A percentile compares a stretch with the other conserved stretches of the same genome.
Conservation (phyloP, 2,888 invertebrate genomes). For the Sinhomidia bicolor region DNA sequence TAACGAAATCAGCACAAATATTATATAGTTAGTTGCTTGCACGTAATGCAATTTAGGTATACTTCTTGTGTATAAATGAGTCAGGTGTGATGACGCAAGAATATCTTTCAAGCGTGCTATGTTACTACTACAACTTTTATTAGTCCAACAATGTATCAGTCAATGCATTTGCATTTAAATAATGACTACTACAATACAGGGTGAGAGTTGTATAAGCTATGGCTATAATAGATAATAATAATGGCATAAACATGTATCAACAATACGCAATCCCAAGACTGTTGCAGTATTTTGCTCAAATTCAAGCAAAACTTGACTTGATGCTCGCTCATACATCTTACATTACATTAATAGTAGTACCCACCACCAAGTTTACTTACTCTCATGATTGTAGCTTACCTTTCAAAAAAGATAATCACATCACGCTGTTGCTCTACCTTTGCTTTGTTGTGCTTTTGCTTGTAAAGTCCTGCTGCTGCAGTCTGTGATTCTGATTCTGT, state of each 20-base stretch:
- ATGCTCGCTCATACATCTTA: too few relatives aligned
- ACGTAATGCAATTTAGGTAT: background rate
- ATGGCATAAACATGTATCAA: background rate
- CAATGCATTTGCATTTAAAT: background rate
- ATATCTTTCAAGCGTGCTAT: background rate
- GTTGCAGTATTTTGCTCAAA: background rate
- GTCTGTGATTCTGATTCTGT: too few relatives aligned
- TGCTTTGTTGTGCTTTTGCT: too few relatives aligned
- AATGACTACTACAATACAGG: background rate
- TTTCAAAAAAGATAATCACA: too few relatives aligned
- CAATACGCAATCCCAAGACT: background rate
- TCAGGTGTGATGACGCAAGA: slow-evolving; percentile 18
- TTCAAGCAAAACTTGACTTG: background rate
- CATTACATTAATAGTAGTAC: too few relatives aligned
- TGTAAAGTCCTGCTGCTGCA: too few relatives aligned
- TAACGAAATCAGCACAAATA: background rate
- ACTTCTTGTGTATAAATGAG: background rate
- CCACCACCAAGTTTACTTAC: too few relatives aligned
- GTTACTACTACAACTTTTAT: background rate
- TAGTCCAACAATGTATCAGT: background rate
- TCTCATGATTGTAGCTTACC: too few relatives aligned
- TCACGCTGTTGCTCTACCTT: too few relatives aligned
- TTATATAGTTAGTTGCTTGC: too few relatives aligned
- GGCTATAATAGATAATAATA: background rate
- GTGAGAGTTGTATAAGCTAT: too few relatives aligned